Percentiles rank a stretch among this genome's conserved stretches.
Evolutionary conservation across 2,797 vertebrate species (phyloP).

Genomic region (Cirrhinus mrigala): DNA sequence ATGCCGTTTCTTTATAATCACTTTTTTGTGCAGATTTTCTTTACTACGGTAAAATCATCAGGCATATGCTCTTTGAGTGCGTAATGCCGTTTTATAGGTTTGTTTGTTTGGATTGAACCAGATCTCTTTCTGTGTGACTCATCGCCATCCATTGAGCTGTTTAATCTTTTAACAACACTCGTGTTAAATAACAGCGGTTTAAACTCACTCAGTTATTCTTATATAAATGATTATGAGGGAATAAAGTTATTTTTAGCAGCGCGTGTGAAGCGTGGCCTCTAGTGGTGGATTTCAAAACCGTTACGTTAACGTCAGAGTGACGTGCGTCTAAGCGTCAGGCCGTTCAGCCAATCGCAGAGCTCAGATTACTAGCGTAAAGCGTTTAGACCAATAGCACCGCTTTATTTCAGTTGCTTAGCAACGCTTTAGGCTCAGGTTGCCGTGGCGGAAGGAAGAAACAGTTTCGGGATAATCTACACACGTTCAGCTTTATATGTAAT

Average conservation of each 20-base stretch:
- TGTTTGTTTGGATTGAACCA: neutral
- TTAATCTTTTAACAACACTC: neutral
- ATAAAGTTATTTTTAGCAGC: neutral
- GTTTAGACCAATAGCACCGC: constrained; percentile 62
- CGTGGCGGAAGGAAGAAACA: constrained; percentile 36
- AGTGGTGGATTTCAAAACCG: constrained; percentile 45
- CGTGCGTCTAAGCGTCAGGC: constrained; percentile 14
- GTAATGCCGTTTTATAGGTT: neutral
- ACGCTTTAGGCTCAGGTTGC: constrained; percentile 66
- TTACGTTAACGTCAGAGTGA: neutral
- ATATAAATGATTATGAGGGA: neutral
- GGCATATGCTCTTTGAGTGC: too few species aligned
- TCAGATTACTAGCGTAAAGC: neutral
- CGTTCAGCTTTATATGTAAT: neutral
- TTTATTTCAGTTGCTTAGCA: constrained; percentile 70
- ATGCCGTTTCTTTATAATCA: too few species aligned
- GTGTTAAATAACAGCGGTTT: neutral
- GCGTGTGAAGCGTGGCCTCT: constrained; percentile 55
- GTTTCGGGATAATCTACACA: neutral
- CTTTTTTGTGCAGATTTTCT: too few species aligned
- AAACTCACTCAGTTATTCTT: neutral
- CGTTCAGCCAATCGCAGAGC: constrained; percentile 65
- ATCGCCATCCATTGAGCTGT: neutral
- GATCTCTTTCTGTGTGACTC: neutral
- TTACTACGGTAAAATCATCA: too few species aligned